A percentile compares a stretch with the other conserved stretches of the same genome.
phyloP scores from a whole-genome alignment of 2,113 vertebrate species.

The Mirza zaza region DNA sequence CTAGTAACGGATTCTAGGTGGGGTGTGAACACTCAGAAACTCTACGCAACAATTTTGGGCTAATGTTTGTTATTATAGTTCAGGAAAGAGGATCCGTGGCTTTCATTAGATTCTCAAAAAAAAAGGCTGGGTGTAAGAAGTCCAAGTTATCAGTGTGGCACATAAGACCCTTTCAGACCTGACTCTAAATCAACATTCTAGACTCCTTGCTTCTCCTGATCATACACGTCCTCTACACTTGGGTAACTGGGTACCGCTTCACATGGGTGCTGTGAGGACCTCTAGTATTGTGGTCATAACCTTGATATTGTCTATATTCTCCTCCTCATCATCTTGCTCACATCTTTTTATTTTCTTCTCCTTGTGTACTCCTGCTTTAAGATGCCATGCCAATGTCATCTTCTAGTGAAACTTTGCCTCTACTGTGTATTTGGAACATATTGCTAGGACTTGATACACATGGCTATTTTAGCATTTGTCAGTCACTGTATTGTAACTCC shows the following conservation, averaged over 20 bases:
- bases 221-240: fast-evolving
- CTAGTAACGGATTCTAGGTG: constrained; percentile 49
- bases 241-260: neutral
- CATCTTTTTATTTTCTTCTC: neutral
- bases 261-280: neutral
- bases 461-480: neutral
- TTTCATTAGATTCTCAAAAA: constrained; percentile 25
- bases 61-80: constrained; percentile 32
- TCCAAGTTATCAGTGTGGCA: constrained; percentile 1
- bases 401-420: neutral
- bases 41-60: neutral
- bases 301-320: neutral
- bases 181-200: neutral
- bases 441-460: neutral
- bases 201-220: neutral
- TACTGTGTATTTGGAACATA: neutral
- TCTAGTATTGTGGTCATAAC: neutral
- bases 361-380: neutral
- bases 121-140: neutral
- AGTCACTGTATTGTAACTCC: neutral
- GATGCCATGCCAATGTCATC: neutral
- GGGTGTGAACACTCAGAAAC: constrained; percentile 28
- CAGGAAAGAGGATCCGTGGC: constrained; percentile 18
- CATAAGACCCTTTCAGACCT: neutral
- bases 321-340: neutral